Conservation (phyloP, 2,797 vertebrate species). For the Rachycentron canadum region DNA sequence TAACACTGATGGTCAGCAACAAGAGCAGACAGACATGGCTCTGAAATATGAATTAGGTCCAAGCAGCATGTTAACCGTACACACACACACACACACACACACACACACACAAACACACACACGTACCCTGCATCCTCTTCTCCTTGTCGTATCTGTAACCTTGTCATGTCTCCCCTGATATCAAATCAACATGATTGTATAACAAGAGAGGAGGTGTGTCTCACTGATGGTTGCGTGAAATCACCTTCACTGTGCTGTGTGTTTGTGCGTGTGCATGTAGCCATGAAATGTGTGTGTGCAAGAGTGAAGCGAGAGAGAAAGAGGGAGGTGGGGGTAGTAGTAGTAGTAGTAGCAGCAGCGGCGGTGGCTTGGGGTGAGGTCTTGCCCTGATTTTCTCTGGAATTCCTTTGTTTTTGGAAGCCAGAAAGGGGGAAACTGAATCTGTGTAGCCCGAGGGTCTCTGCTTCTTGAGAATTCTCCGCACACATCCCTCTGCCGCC, state of each 20-base stretch:
- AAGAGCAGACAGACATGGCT: slow-evolving; percentile 31
- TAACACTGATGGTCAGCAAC: slow-evolving; percentile 37
- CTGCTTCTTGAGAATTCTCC: slow-evolving; percentile 81
- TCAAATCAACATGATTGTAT: slow-evolving; percentile 76
- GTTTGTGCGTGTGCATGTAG: slow-evolving; percentile 40
- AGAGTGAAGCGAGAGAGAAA: background rate
- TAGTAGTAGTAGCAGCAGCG: slow-evolving; percentile 30
- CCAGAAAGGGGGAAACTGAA: slow-evolving; percentile 84
- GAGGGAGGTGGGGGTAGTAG: slow-evolving; percentile 47
- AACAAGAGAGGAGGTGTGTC: slow-evolving; percentile 64
- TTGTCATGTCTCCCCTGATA: slow-evolving; percentile 47
- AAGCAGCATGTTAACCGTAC: slow-evolving; percentile 33
- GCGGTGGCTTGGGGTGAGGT: slow-evolving; percentile 78
- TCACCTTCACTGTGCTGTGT: slow-evolving; percentile 62
- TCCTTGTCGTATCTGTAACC: slow-evolving; percentile 48
- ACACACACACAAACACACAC: background rate
- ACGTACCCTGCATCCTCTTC: slow-evolving; percentile 9
- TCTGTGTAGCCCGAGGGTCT: slow-evolving; percentile 81
- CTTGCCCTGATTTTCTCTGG: slow-evolving; percentile 86
- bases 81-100: background rate
- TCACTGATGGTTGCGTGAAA: slow-evolving; percentile 68
- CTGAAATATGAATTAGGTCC: slow-evolving; percentile 56
- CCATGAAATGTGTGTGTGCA: slow-evolving; percentile 26
- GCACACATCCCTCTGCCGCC: slow-evolving; percentile 68
- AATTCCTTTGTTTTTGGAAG: slow-evolving; percentile 88